These are phyloP conservation scores for Mesaphorura yosii DNA, from an alignment of 1,140 invertebrate species.

Conservation along the genomic window DNA sequence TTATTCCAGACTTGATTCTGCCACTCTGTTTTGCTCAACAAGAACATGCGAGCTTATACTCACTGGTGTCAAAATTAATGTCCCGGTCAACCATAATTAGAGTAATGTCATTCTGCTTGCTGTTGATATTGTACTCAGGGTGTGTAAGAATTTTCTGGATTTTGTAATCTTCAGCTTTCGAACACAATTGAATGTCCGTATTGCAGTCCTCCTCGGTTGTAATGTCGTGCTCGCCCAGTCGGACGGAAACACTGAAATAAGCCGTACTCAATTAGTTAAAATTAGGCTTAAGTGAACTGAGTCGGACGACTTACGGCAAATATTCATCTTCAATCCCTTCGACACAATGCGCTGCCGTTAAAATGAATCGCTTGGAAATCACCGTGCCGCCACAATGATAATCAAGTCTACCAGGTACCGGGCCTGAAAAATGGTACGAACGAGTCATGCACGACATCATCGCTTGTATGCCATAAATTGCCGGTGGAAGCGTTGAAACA, in stretches of 20 bases:
- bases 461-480: background rate
- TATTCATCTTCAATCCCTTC: slow-evolving; percentile 6
- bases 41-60: background rate
- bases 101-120: slow-evolving; percentile 50
- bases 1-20: background rate
- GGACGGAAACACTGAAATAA: slow-evolving; percentile 41
- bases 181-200: slow-evolving; percentile 30
- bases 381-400: slow-evolving; percentile 28
- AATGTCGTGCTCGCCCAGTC: slow-evolving; percentile 52
- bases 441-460: background rate
- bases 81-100: slow-evolving; percentile 45
- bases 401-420: slow-evolving; percentile 11
- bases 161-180: slow-evolving; percentile 13
- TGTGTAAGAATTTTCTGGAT: slow-evolving; percentile 27
- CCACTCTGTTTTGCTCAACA: background rate
- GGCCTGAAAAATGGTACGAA: background rate
- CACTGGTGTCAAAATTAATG: slow-evolving; percentile 35
- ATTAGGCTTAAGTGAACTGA: too few species aligned
- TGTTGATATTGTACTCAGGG: slow-evolving; percentile 12
- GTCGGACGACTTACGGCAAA: slow-evolving; percentile 9
- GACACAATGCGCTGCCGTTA: slow-evolving; percentile 19
- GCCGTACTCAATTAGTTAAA: background rate
- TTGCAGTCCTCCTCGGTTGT: slow-evolving; percentile 48
- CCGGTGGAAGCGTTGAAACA: too few species aligned
- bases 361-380: slow-evolving; percentile 22